Conservation (phyloP, 2,888 invertebrate species). For the Glomeris marginata region DNA sequence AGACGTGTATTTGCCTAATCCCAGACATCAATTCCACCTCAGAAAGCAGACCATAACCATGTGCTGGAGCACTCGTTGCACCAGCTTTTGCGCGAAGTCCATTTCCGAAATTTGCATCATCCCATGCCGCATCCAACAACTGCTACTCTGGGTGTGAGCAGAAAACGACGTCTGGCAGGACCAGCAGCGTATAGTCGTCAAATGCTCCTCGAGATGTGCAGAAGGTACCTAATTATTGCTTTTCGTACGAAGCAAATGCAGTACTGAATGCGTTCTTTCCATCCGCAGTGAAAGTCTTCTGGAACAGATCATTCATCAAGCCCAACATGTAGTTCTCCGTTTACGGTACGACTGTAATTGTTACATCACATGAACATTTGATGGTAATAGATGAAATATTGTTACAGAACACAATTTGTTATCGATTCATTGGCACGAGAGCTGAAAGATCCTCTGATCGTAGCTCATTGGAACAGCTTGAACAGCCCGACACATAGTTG, state of each 20-base stretch:
- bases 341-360: slow-evolving; percentile 46
- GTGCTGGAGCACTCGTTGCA: slow-evolving; percentile 94
- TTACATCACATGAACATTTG: neutral
- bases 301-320: slow-evolving; percentile 90
- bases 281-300: slow-evolving; percentile 59
- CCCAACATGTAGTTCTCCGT: slow-evolving; percentile 87
- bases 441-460: slow-evolving; percentile 86
- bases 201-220: slow-evolving; percentile 76
- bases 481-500: slow-evolving; percentile 90
- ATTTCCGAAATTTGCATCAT: slow-evolving; percentile 81
- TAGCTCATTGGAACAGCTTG: slow-evolving; percentile 89
- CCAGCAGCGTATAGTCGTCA: slow-evolving; percentile 78
- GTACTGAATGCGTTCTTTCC: slow-evolving; percentile 8
- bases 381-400: neutral
- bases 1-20: slow-evolving; percentile 13
- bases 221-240: slow-evolving; percentile 54
- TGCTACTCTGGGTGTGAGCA: slow-evolving; percentile 83
- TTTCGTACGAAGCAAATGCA: too few species aligned
- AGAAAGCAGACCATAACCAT: slow-evolving; percentile 63
- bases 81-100: slow-evolving; percentile 79
- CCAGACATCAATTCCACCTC: slow-evolving; percentile 10
- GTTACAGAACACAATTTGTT: slow-evolving; percentile 60
- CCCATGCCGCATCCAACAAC: slow-evolving; percentile 92
- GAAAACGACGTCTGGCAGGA: slow-evolving; percentile 75
- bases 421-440: slow-evolving; percentile 83